Conservation (phyloP, 2,888 invertebrate genomes). For the Pheosia gnoma region DNA sequence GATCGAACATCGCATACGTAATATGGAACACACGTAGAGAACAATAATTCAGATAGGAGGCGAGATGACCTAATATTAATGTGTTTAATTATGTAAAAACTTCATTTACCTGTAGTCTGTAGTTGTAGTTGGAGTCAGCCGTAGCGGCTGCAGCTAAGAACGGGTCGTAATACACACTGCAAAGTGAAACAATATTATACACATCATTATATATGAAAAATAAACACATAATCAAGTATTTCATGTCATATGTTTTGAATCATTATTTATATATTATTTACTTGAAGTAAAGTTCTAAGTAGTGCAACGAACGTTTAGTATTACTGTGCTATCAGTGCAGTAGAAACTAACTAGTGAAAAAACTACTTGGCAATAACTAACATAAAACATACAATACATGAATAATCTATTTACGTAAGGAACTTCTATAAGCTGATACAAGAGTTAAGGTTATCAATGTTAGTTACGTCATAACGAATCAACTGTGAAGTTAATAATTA, state of each 20-base stretch:
- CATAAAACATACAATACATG: not conserved
- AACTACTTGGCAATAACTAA: conserved; percentile 28
- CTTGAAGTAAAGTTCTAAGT: not conserved
- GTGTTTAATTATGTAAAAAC: conserved; percentile 3
- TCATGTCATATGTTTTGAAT: not conserved
- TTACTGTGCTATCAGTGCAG: conserved; percentile 31
- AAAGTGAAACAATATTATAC: conserved; percentile 62
- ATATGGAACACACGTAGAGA: not conserved
- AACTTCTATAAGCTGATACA: conserved; percentile 47
- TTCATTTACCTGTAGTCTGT: conserved; percentile 92
- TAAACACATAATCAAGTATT: not conserved
- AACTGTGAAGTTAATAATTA: conserved; percentile 35
- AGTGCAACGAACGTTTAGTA: conserved; percentile 27
- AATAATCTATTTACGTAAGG: conserved; percentile 10
- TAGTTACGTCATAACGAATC: conserved; percentile 47
- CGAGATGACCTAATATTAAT: not conserved
- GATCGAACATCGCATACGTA: not conserved
- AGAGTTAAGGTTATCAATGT: conserved; percentile 40
- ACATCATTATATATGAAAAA: conserved; percentile 7
- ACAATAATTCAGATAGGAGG: not conserved
- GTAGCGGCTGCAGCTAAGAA: conserved; percentile 95
- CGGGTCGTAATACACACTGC: conserved; percentile 97
- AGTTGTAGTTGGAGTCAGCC: conserved; percentile 94
- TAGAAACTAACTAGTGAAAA: conserved; percentile 10
- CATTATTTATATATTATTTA: conserved; percentile 22